Conservation (phyloP, 2,113 vertebrate species). For the Scortum barcoo region DNA sequence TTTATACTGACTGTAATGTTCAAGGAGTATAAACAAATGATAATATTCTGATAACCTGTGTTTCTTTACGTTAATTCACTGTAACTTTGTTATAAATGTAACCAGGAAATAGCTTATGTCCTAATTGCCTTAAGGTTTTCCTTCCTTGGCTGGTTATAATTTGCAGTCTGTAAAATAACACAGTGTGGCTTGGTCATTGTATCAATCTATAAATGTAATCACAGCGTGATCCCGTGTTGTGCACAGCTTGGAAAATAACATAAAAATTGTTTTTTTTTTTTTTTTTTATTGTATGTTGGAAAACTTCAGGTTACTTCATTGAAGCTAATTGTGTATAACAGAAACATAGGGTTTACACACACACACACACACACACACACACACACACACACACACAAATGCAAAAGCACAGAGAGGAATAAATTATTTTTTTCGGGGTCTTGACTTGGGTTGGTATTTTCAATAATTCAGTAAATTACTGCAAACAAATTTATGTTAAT, state of each 20-base stretch:
- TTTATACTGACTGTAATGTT: neutral
- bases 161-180: neutral
- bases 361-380: constrained; percentile 21
- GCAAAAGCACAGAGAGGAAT: constrained; percentile 45
- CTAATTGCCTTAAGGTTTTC: neutral
- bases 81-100: neutral
- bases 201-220: constrained; percentile 32
- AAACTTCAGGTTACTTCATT: constrained; percentile 47
- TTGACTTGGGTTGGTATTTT: constrained; percentile 74
- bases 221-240: neutral
- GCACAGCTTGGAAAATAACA: constrained; percentile 1
- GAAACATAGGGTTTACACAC: constrained; percentile 37
- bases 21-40: neutral
- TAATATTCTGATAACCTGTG: neutral
- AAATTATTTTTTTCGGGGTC: constrained; percentile 63
- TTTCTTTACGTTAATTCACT: neutral
- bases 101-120: neutral
- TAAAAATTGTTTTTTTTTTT: neutral
- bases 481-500: constrained; percentile 77
- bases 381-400: constrained; percentile 28
- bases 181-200: neutral
- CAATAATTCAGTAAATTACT: constrained; percentile 75
- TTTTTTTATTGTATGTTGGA: constrained; percentile 10
- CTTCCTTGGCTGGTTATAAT: neutral
- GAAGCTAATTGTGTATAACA: constrained; percentile 38